Percentiles rank a stretch among this genome's conserved stretches.
Evolutionary conservation across 2,113 vertebrate species (phyloP).

Genomic region (Bubo scandiacus): DNA sequence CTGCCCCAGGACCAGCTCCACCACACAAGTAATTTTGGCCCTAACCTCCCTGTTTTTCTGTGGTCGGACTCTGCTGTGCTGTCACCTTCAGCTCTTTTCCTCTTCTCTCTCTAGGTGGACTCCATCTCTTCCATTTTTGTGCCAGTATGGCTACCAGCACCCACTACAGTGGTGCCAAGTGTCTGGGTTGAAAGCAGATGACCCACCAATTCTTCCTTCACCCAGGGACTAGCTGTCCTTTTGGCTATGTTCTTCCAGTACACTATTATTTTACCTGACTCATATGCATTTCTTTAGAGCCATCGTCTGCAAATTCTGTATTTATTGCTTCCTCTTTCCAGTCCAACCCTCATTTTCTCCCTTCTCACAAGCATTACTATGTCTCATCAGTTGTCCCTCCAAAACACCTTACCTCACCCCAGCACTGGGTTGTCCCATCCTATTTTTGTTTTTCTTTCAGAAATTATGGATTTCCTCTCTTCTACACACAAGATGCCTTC

Average conservation of each 20-base stretch:
- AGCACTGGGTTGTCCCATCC: background rate
- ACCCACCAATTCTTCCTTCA: background rate
- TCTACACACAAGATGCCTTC: background rate
- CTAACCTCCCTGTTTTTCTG: background rate
- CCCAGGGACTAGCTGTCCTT: background rate
- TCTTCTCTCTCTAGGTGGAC: background rate
- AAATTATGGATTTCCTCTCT: background rate
- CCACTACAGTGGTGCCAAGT: background rate
- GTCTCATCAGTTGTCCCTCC: background rate
- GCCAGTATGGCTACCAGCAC: background rate
- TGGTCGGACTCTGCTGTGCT: fast-evolving
- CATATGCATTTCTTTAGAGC: background rate
- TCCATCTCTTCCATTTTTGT: background rate
- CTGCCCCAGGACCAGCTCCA: background rate
- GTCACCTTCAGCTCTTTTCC: background rate
- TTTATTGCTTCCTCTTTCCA: slow-evolving; percentile 18
- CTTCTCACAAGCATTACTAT: background rate
- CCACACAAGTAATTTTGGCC: background rate
- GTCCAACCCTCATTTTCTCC: background rate
- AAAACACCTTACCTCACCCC: background rate
- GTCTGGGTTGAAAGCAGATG: background rate
- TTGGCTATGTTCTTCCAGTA: background rate
- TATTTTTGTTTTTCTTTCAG: background rate
- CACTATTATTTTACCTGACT: background rate
- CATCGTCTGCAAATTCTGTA: background rate